These are phyloP conservation scores for Macropodus opercularis DNA, from an alignment of 2,797 vertebrate genomes.

Conservation along the genomic window DNA sequence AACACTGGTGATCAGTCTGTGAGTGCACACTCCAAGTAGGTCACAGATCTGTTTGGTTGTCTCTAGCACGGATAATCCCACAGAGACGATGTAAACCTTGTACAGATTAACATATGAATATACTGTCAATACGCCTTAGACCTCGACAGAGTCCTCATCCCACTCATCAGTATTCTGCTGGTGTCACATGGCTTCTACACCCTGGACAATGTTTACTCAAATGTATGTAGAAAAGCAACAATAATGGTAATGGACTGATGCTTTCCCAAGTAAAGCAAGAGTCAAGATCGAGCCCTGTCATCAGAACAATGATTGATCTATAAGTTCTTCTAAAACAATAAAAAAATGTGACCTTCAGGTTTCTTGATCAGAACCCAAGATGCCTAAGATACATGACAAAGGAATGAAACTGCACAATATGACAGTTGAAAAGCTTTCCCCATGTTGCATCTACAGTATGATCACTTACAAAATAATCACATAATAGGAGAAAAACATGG, in stretches of 20 bases:
- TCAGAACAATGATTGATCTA: neutral
- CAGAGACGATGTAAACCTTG: constrained; percentile 22
- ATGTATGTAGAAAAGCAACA: too few relatives aligned
- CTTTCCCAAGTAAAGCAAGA: too few relatives aligned
- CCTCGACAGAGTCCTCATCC: constrained; percentile 16
- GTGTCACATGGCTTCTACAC: constrained; percentile 12
- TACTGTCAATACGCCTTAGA: constrained; percentile 3
- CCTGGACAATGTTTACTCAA: too few relatives aligned
- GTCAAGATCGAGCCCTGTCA: too few relatives aligned
- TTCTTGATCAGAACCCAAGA: neutral
- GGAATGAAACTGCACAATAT: too few relatives aligned
- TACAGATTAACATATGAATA: constrained; percentile 1
- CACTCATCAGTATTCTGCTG: constrained; percentile 63
- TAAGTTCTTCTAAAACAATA: neutral
- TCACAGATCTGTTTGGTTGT: constrained; percentile 10
- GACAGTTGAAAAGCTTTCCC: too few relatives aligned
- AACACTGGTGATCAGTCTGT: neutral
- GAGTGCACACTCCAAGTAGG: constrained; percentile 10
- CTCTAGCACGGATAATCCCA: constrained; percentile 9
- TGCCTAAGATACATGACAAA: too few relatives aligned
- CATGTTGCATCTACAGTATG: neutral
- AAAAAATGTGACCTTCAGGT: neutral
- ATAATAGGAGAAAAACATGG: constrained; percentile 1
- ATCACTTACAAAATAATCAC: neutral
- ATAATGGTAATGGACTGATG: too few relatives aligned